A percentile compares a stretch with the other conserved stretches of the same genome.
Conservation (phyloP, 2,888 invertebrate species). For the Cataglyphis livida region DNA sequence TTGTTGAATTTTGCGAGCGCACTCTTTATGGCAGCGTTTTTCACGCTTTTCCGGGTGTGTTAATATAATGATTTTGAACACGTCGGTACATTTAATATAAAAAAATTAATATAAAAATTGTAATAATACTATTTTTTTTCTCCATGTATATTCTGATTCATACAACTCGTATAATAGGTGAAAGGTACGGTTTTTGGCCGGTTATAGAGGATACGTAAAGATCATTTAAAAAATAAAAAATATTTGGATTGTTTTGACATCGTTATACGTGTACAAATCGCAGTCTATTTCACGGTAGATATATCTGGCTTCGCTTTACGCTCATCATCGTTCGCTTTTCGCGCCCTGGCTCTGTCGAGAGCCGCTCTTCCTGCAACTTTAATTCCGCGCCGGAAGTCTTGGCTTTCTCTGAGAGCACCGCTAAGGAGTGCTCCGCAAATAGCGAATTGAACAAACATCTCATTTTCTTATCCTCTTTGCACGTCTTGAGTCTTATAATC, state of each 20-base stretch:
- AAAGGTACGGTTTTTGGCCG: neutral
- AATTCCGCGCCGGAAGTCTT: slow-evolving; percentile 34
- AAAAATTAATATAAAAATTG: too few species aligned
- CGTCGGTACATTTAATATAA: too few species aligned
- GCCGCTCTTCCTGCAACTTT: slow-evolving; percentile 36
- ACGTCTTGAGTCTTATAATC: neutral
- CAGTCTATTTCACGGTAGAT: neutral
- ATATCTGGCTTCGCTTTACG: neutral
- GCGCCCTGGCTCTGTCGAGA: slow-evolving; percentile 12
- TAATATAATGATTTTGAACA: too few species aligned
- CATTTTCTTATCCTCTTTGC: slow-evolving; percentile 22
- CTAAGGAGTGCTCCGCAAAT: slow-evolving; percentile 44
- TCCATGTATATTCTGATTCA: neutral
- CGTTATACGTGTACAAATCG: neutral
- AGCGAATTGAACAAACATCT: slow-evolving; percentile 46
- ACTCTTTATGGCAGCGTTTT: neutral
- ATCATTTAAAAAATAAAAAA: neutral
- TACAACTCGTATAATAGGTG: neutral
- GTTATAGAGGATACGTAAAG: neutral
- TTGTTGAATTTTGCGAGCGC: slow-evolving; percentile 19
- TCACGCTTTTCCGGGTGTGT: too few species aligned
- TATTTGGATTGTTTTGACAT: neutral
- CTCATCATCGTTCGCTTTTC: slow-evolving; percentile 40
- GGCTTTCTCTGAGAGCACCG: neutral
- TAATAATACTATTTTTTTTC: neutral